Evolutionary conservation across 2,888 invertebrate species (phyloP).

Genomic region (Lepetodrilus schrolli): DNA sequence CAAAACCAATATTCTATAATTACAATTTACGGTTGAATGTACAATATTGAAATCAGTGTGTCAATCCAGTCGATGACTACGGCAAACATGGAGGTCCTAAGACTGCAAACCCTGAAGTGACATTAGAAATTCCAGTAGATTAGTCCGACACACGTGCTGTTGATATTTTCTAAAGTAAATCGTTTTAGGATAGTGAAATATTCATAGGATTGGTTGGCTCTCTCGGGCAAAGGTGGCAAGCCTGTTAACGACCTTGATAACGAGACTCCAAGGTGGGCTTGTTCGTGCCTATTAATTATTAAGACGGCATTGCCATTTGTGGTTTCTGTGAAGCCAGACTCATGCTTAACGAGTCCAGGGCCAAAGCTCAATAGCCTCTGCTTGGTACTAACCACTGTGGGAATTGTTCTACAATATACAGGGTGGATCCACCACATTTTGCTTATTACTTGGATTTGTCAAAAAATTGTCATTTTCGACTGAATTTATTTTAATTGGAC

Average conservation of each 20-base stretch:
- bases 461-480: too few species aligned
- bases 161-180: conserved; percentile 17
- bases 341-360: neutral
- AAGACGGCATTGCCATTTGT: neutral
- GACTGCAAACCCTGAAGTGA: neutral
- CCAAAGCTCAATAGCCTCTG: too few species aligned
- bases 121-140: neutral
- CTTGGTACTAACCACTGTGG: too few species aligned
- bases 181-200: conserved; percentile 26
- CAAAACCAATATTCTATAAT: too few species aligned
- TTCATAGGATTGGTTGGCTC: neutral
- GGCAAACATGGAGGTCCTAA: conserved; percentile 3
- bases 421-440: too few species aligned
- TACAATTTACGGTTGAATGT: too few species aligned
- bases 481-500: too few species aligned
- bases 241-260: conserved; percentile 2
- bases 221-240: neutral
- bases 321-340: neutral
- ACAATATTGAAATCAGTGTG: too few species aligned
- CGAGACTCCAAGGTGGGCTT: neutral
- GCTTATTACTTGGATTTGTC: too few species aligned
- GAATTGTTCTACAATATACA: too few species aligned
- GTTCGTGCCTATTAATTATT: conserved; percentile 1
- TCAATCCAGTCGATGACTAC: neutral
- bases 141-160: conserved; percentile 6